phyloP scores from a whole-genome alignment of 2,797 vertebrate species.

The Neopelma chrysocephalum region DNA sequence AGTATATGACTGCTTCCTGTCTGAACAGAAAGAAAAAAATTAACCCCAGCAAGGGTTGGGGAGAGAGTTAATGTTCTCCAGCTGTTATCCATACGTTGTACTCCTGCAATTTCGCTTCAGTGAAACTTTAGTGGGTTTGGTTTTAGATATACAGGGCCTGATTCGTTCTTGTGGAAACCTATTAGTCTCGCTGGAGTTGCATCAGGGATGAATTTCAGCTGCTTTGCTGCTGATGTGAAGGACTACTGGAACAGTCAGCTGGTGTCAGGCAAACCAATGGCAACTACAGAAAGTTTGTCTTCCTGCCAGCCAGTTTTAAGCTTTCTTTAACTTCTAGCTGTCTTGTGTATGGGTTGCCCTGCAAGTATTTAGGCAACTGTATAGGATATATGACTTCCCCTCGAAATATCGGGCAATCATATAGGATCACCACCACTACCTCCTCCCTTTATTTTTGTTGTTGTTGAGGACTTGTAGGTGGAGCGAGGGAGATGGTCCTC shows the following conservation, averaged over 20 bases:
- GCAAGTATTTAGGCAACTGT: not conserved
- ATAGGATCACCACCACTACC: accelerated
- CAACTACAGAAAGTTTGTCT: not conserved
- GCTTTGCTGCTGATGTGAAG: not conserved
- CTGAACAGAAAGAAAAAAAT: slow-evolving; percentile 68
- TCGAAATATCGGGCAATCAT: accelerated
- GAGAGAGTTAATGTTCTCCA: slow-evolving; percentile 81
- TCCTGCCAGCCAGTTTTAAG: not conserved
- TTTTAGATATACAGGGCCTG: slow-evolving; percentile 61
- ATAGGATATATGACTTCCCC: not conserved
- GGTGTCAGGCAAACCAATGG: slow-evolving; percentile 44
- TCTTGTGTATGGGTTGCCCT: not conserved
- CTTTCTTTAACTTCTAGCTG: not conserved
- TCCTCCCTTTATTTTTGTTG: no score
- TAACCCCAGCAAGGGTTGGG: slow-evolving; percentile 69
- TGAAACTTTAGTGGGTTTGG: slow-evolving; percentile 65
- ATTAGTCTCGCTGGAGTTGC: slow-evolving; percentile 11
- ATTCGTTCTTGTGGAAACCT: slow-evolving; percentile 17
- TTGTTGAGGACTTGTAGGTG: not conserved
- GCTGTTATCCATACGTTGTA: slow-evolving; percentile 77
- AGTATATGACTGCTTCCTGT: slow-evolving; percentile 79
- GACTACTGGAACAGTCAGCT: slow-evolving; percentile 47
- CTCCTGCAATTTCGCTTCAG: slow-evolving; percentile 76
- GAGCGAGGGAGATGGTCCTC: not conserved
- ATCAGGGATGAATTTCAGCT: slow-evolving; percentile 14